phyloP scores from a whole-genome alignment of 1,140 invertebrate species.

The Teleogryllus occipitalis region DNA sequence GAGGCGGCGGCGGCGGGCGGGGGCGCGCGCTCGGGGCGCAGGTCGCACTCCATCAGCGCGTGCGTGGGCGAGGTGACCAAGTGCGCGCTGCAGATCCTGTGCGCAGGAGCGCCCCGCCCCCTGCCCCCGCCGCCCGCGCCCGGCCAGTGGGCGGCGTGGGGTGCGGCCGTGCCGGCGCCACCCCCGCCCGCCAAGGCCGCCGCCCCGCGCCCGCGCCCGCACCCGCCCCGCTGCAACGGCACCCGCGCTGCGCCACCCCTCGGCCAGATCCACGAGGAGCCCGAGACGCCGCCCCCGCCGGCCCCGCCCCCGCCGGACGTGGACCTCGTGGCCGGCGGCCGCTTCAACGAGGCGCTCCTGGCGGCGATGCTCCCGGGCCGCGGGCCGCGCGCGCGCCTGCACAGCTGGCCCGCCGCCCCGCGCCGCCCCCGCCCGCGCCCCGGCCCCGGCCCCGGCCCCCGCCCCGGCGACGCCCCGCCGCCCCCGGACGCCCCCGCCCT shows the following conservation, averaged over 20 bases:
- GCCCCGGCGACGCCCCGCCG: background rate
- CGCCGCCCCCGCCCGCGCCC: background rate
- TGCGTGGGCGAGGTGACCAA: conserved; percentile 25
- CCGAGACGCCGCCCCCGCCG: background rate
- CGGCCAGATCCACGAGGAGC: conserved; percentile 7
- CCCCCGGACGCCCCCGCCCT: background rate
- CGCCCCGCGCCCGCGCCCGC: background rate
- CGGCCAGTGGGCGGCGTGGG: background rate
- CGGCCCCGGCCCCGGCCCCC: background rate
- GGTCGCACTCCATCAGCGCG: conserved; percentile 22
- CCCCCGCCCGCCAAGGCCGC: too few relatives aligned
- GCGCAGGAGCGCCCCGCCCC: conserved; percentile 6
- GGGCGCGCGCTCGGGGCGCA: conserved; percentile 6
- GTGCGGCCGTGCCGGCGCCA: background rate
- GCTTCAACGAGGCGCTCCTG: background rate
- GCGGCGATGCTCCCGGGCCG: background rate
- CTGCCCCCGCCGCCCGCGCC: background rate
- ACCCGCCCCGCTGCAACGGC: background rate
- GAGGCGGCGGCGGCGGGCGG: background rate
- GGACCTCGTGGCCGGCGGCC: conserved; percentile 14
- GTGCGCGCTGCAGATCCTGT: conserved; percentile 25
- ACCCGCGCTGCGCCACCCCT: background rate
- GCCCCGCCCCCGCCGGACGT: conserved; percentile 15
- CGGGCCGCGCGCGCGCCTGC: background rate
- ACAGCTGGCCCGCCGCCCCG: background rate